Evolutionary conservation across 2,888 invertebrate species (phyloP), one percentile per base, ranked within the genome.

Genomic region (Melitaea athalia): DNA sequence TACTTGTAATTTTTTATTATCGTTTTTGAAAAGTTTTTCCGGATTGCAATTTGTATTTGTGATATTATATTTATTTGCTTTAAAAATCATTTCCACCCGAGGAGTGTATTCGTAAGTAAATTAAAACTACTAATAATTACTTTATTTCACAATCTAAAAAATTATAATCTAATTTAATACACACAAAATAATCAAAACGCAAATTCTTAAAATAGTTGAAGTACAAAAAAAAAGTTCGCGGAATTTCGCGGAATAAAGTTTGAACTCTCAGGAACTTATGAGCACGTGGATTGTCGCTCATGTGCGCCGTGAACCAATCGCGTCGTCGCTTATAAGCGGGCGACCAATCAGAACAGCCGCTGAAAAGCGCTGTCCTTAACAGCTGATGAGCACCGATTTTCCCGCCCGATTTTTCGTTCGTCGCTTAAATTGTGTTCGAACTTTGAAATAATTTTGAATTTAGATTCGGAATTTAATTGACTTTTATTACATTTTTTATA

Each of bases 231-330:
- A 15, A 33, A 53, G 5, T 50, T 38, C 45, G 0, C 38, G 17
- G 6, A 53, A 66, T 12, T 24, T 61, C 49, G 69, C 83, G 84
- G 24, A 76, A 79, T 85, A 89, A 91, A 90, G 88, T 91, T 91
- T 82, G 75, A 75, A 72, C 73, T 76, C 76, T 68, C 71, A 77
- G 87, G 87, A 92, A 91, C 92, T 92, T 88, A 92, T 92, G 78
- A 92, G 92, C 92, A 92, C 90, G 91, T 91, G 91, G 85, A 76
- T 72, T 77, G 85, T 90, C 92, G 91, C 92, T 92, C 81, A 91
- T 91, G 85, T 89, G 91, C 81, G 77, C 84, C 83, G 74, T 71
- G 77, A 60, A 67, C 74, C 78, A 77, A 78, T 78, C 76, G 68
- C 72, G 69, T 64, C 72, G 86, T 91, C 92, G 91, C 92, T 92